phyloP scores from a whole-genome alignment of 2,888 invertebrate species.

The Drosophila cracens region DNA sequence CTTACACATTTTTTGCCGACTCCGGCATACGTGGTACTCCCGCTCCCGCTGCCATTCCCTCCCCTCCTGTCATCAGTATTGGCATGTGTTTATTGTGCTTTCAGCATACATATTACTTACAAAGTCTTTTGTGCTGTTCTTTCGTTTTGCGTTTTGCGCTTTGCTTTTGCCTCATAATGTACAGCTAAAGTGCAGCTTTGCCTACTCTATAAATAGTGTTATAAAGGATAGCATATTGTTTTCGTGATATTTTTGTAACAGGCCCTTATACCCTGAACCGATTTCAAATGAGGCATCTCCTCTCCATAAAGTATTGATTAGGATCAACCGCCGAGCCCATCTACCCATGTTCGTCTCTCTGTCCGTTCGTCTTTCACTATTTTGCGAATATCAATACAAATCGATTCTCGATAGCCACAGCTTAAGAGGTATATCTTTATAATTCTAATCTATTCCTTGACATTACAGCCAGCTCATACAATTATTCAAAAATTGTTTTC shows the following conservation, averaged over 20 bases:
- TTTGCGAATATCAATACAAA: neutral
- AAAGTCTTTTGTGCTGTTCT: constrained; percentile 69
- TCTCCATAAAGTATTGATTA: neutral
- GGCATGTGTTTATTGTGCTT: constrained; percentile 60
- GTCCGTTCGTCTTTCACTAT: neutral
- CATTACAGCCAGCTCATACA: too few species aligned
- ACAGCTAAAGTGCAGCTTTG: constrained; percentile 55
- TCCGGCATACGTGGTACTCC: constrained; percentile 22
- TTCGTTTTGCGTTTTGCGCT: constrained; percentile 49
- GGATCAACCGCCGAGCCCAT: neutral
- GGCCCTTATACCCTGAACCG: too few species aligned
- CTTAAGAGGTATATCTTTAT: too few species aligned
- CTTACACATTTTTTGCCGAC: constrained; percentile 53
- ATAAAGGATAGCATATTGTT: constrained; percentile 1
- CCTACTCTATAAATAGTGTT: constrained; percentile 24
- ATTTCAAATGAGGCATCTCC: too few species aligned
- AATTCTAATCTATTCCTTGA: too few species aligned
- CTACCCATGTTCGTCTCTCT: neutral
- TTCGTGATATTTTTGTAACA: neutral
- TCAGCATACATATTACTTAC: constrained; percentile 78
- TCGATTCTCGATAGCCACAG: neutral
- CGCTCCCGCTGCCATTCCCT: neutral
- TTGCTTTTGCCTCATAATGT: constrained; percentile 53
- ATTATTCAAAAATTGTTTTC: too few species aligned
- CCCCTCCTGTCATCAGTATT: neutral